Percentiles rank a stretch among this genome's conserved stretches.
These are phyloP conservation scores for Smithornis capensis DNA, from an alignment of 2,113 vertebrate genomes.

Conservation along the genomic window DNA sequence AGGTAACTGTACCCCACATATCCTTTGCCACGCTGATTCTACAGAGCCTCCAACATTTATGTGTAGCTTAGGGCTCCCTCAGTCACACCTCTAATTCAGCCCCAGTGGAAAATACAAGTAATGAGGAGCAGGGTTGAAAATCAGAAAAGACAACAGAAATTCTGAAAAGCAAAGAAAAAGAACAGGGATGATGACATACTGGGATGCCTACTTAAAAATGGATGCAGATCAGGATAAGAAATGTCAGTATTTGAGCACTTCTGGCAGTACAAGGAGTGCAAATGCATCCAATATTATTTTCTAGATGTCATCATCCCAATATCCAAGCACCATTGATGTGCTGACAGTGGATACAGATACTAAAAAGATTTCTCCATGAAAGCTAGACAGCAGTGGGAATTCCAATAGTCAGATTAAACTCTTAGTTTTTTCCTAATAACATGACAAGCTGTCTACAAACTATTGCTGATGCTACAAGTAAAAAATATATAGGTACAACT, in stretches of 20 bases:
- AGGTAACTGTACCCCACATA: neutral
- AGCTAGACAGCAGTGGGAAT: neutral
- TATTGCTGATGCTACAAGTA: neutral
- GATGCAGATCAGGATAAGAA: neutral
- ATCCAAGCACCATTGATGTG: neutral
- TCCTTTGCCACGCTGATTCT: fast-evolving
- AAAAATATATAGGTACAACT: neutral
- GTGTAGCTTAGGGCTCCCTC: fast-evolving
- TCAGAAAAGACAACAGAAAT: neutral
- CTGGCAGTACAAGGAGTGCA: neutral
- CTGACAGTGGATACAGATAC: neutral
- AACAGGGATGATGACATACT: neutral
- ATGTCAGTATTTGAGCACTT: neutral
- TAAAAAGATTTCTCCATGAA: neutral
- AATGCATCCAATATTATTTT: neutral
- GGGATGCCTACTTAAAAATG: neutral
- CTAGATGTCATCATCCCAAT: neutral
- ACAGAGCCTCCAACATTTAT: neutral
- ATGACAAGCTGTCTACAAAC: neutral
- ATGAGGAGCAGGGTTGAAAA: neutral
- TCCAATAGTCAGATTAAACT: neutral
- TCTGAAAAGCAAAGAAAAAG: neutral
- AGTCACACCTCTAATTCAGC: neutral
- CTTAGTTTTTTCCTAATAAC: neutral
- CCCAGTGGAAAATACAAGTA: neutral